Evolutionary conservation across 2,888 invertebrate genomes (phyloP).

Genomic region (Phengaris alcon): DNA sequence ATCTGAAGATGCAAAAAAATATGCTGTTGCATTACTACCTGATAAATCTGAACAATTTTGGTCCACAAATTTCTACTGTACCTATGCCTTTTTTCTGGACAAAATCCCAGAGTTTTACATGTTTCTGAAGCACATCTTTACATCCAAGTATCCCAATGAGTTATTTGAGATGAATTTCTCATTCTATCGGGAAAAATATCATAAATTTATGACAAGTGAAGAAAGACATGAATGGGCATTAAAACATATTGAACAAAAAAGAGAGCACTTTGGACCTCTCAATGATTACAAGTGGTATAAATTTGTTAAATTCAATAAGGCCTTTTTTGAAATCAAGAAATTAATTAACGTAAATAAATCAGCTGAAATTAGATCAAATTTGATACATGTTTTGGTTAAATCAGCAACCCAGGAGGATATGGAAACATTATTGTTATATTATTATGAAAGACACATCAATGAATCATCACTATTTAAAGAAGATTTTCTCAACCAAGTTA

Average conservation of each 20-base stretch:
- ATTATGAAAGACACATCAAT: slow-evolving; percentile 53
- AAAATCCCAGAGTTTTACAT: slow-evolving; percentile 48
- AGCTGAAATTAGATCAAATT: slow-evolving; percentile 43
- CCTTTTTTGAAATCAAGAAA: slow-evolving; percentile 50
- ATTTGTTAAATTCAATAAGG: slow-evolving; percentile 51
- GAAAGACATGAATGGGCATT: slow-evolving; percentile 56
- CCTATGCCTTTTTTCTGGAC: slow-evolving; percentile 47
- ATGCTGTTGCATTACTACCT: slow-evolving; percentile 46
- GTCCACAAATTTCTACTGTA: slow-evolving; percentile 43
- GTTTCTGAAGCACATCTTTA: slow-evolving; percentile 50
- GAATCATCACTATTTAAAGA: slow-evolving; percentile 46
- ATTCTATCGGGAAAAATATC: slow-evolving; percentile 46
- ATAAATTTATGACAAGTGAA: slow-evolving; percentile 47
- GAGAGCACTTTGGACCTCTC: slow-evolving; percentile 47
- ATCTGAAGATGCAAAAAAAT: slow-evolving; percentile 49
- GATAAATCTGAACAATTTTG: slow-evolving; percentile 45
- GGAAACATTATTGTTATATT: slow-evolving; percentile 50
- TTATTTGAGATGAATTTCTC: slow-evolving; percentile 48
- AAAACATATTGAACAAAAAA: slow-evolving; percentile 46
- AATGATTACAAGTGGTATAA: slow-evolving; percentile 53
- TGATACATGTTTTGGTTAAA: slow-evolving; percentile 47
- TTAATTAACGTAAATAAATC: slow-evolving; percentile 45
- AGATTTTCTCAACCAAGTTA: slow-evolving; percentile 46
- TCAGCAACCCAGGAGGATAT: slow-evolving; percentile 48
- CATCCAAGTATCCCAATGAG: slow-evolving; percentile 46